Base-by-base conservation (phyloP, 2,797 vertebrate species). In the Rhinella marina region DNA sequence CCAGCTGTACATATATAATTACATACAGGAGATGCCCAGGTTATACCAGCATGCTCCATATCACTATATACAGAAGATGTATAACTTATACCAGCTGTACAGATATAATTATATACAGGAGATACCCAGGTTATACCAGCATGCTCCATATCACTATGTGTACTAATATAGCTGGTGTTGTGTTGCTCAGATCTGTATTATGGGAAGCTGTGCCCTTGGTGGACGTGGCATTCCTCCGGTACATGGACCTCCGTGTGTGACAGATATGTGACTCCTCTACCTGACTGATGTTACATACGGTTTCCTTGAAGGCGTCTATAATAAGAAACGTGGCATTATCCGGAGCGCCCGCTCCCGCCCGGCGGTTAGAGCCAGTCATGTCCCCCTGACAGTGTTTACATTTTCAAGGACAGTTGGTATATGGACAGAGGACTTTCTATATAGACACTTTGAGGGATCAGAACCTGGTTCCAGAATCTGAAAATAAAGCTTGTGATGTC, bases 221-320 rank as follows among this genome's bases (percentile, higher is more conserved):
- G 21, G 1, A 29, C 13, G 11, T 50, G 11, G 12, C 72, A 75
- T n/a, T 75, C 41, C 32, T 13, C 0, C 1, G 17, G 2, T 50
- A 23, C 41, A 23, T 50, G 72, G 72, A 75, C 52, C 72, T 12
- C 72, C 72, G 50, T 52, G 21, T 50, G 19, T 50, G 7, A 41
- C 72, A 23, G 72, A 75, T n/a, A 75, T 12, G 13, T 52, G 72
- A 50, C 72, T 75, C 72, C 23, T 13, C 9, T 75, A 75, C 72
- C 72, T 75, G 72, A 75, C 19, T 17, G 72, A 75, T 21, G 23
- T 48, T 32, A 48, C 32, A 73, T 48, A 48, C 70, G 48, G 9
- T 48, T 73, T 75, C 48, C 41, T 52, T 75, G 72, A 75, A 75
- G 41, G 72, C 11, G 41, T 75, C 72, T 75, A 75, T 75, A 75